These are phyloP conservation scores for Euthynnus affinis DNA, from an alignment of 2,797 vertebrate genomes.

Conservation along the genomic window DNA sequence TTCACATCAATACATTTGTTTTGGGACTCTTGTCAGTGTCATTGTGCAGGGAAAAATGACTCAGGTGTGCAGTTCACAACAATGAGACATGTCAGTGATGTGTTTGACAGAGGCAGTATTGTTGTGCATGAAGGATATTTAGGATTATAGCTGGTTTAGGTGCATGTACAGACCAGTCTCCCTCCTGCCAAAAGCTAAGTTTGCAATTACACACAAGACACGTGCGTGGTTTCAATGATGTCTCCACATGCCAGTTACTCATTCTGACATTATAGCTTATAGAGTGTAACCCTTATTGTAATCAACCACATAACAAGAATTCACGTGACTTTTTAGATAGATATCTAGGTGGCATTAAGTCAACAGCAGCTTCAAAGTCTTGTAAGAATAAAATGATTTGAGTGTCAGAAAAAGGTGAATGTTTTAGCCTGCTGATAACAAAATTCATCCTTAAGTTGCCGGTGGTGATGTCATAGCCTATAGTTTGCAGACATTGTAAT, in stretches of 20 bases:
- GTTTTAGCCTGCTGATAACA: background rate
- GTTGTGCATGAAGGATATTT: constrained; percentile 50
- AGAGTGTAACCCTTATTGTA: background rate
- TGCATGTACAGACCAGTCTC: constrained; percentile 54
- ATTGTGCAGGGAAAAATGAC: constrained; percentile 70
- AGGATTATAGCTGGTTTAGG: constrained; percentile 41
- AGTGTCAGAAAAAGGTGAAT: background rate
- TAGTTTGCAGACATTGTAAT: constrained; percentile 33
- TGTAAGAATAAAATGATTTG: background rate
- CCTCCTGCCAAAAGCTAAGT: constrained; percentile 46
- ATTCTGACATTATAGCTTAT: constrained; percentile 9
- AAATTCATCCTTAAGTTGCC: constrained; percentile 11
- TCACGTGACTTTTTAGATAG: background rate
- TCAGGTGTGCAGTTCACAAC: constrained; percentile 75
- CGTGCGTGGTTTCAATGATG: constrained; percentile 37
- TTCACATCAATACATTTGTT: constrained; percentile 80
- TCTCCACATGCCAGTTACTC: constrained; percentile 36
- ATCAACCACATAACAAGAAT: constrained; percentile 2
- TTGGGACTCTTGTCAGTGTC: constrained; percentile 75
- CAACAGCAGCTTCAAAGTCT: background rate
- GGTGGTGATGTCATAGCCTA: constrained; percentile 17
- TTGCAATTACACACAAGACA: constrained; percentile 49
- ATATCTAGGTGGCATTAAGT: background rate
- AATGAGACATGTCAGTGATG: constrained; percentile 61
- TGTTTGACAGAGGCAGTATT: constrained; percentile 68